Evolutionary conservation across 2,797 vertebrate species (phyloP).

Genomic region (Neomorphus geoffroyi): DNA sequence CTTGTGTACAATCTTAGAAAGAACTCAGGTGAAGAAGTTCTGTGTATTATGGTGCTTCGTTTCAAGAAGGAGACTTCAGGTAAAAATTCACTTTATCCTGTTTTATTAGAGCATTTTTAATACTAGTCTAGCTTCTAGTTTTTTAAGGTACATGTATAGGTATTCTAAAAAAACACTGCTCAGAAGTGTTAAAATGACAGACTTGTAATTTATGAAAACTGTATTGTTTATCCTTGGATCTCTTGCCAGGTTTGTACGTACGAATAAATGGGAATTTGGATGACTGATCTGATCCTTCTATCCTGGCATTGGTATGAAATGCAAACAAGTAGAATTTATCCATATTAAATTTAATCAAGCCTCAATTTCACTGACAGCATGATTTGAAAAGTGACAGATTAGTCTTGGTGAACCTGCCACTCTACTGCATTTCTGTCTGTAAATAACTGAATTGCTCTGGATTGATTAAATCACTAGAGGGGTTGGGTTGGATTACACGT

Average conservation of each 20-base stretch:
- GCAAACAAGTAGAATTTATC: background rate
- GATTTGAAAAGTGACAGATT: background rate
- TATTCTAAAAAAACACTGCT: background rate
- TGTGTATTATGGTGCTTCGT: background rate
- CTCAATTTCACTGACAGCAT: background rate
- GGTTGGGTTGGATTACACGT: background rate
- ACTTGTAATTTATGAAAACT: background rate
- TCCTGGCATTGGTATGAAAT: background rate
- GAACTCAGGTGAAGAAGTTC: background rate
- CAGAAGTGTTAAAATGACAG: background rate
- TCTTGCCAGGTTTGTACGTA: background rate
- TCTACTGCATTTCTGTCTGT: background rate
- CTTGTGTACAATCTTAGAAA: background rate
- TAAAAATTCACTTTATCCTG: background rate
- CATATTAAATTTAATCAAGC: background rate
- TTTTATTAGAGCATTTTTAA: background rate
- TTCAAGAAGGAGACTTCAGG: background rate
- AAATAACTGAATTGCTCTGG: background rate
- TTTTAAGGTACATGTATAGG: background rate
- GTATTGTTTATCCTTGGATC: background rate
- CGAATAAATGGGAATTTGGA: background rate
- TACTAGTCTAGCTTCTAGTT: background rate
- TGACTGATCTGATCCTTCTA: background rate
- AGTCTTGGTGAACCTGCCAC: background rate
- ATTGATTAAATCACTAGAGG: background rate